Conservation (phyloP, 2,797 vertebrate species). For the Enteromius anoplus region DNA sequence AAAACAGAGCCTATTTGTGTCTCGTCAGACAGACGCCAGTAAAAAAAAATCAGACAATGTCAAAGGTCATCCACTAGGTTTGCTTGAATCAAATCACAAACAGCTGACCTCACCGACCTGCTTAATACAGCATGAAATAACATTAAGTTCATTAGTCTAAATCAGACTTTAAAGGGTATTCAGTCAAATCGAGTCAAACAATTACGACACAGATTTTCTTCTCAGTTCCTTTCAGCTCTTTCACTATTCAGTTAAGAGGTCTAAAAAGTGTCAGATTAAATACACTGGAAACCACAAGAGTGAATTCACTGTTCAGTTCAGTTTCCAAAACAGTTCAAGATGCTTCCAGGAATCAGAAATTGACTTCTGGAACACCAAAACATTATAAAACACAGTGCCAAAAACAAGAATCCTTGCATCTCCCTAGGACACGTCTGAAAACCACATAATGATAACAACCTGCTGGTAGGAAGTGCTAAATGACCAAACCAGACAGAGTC, state of each 20-base stretch:
- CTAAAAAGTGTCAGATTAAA: background rate
- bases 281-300: background rate
- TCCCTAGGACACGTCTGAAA: background rate
- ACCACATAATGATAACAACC: slow-evolving; percentile 15
- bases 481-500: slow-evolving; percentile 40
- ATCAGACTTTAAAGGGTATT: background rate
- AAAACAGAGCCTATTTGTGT: slow-evolving; percentile 7
- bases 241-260: background rate
- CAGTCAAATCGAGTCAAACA: slow-evolving; percentile 19
- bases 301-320: background rate
- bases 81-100: slow-evolving; percentile 36
- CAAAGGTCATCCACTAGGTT: slow-evolving; percentile 16
- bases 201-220: background rate
- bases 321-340: background rate
- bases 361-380: background rate
- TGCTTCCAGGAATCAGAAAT: background rate
- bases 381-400: background rate
- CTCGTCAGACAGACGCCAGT: slow-evolving; percentile 45
- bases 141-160: slow-evolving; percentile 24
- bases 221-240: background rate
- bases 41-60: slow-evolving; percentile 41
- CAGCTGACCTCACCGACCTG: slow-evolving; percentile 25
- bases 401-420: background rate
- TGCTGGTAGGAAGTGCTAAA: slow-evolving; percentile 29
- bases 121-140: slow-evolving; percentile 37